Conservation (phyloP, 2,113 vertebrate genomes). For the Zapus hudsonius region DNA sequence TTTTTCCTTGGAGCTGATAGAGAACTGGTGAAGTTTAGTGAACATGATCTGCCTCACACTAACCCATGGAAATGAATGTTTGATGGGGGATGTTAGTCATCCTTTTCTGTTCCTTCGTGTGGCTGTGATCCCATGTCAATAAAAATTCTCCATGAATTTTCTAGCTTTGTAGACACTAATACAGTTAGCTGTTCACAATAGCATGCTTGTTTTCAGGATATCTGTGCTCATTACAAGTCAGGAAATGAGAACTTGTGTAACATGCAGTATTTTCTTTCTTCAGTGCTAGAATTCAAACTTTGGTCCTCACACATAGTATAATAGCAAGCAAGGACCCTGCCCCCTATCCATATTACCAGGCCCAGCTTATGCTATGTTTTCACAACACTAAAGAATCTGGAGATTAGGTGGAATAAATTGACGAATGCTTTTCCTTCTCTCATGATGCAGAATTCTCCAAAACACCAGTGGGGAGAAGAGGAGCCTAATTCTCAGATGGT, state of each 20-base stretch:
- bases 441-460: constrained; percentile 88
- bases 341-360: background rate
- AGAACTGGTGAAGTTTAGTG: background rate
- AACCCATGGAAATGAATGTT: background rate
- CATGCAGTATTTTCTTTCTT: background rate
- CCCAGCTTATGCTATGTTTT: background rate
- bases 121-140: background rate
- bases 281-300: background rate
- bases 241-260: background rate
- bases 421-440: constrained; percentile 74
- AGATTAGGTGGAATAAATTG: constrained; percentile 38
- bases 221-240: background rate
- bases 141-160: constrained; percentile 1
- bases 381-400: background rate
- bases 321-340: background rate
- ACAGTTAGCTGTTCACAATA: constrained; percentile 6
- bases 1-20: background rate
- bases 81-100: background rate
- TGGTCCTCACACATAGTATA: background rate
- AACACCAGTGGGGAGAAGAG: constrained; percentile 91
- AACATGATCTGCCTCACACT: background rate
- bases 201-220: constrained; percentile 28
- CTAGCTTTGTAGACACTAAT: constrained; percentile 38
- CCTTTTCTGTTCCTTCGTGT: background rate
- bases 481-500: constrained; percentile 90